Evolutionary conservation across 2,888 invertebrate genomes (phyloP).

Genomic region (Timema cristinae): DNA sequence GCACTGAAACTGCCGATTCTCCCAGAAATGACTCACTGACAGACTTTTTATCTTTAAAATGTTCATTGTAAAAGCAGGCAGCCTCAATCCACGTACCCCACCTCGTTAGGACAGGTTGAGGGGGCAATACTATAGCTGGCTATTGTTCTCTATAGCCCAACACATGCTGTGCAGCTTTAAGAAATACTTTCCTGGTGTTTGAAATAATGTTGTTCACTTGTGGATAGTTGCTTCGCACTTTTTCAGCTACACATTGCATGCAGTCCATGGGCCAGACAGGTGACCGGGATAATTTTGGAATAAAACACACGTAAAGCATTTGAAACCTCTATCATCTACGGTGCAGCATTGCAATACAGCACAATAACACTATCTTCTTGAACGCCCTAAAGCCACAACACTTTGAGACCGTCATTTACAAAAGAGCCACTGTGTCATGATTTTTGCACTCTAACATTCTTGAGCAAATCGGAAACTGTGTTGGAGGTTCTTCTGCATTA

Average conservation of each 20-base stretch:
- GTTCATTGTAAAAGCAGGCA: conserved; percentile 34
- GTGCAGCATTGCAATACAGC: neutral
- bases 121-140: conserved; percentile 36
- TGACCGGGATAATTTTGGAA: conserved; percentile 37
- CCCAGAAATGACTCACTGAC: neutral
- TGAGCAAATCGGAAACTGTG: neutral
- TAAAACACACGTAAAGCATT: conserved; percentile 26
- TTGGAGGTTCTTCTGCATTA: neutral
- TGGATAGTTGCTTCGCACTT: conserved; percentile 34
- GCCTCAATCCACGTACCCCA: conserved; percentile 40
- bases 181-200: conserved; percentile 33
- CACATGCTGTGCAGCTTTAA: conserved; percentile 35
- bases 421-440: neutral
- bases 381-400: neutral
- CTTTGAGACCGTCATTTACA: neutral
- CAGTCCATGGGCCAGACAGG: conserved; percentile 37
- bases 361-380: neutral
- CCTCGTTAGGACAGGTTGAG: conserved; percentile 38
- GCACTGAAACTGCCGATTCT: neutral
- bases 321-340: neutral
- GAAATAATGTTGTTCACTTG: conserved; percentile 30
- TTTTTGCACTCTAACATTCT: neutral
- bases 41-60: conserved; percentile 17
- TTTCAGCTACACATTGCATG: conserved; percentile 37
- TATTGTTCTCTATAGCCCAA: conserved; percentile 36